Percentiles rank a stretch among this genome's conserved stretches.
phyloP scores from a whole-genome alignment of 2,888 invertebrate genomes.

The Aspidiotus destructor region DNA sequence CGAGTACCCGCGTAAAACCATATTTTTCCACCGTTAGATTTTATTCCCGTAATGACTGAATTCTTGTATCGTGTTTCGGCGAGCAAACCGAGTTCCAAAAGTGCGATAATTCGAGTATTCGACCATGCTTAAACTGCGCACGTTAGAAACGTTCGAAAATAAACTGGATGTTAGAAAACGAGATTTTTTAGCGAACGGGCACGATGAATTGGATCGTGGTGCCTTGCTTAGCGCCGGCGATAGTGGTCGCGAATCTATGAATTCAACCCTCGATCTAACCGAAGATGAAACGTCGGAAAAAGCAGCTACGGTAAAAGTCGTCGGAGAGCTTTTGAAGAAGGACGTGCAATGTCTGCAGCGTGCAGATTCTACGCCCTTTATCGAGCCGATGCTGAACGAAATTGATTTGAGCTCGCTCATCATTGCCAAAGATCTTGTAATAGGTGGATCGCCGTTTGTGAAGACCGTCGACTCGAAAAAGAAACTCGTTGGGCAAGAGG shows the following conservation, averaged over 20 bases:
- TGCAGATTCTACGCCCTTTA: no score
- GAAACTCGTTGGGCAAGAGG: background rate
- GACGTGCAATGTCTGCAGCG: slow-evolving; percentile 10
- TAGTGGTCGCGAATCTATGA: slow-evolving; percentile 22
- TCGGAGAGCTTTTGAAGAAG: slow-evolving; percentile 32
- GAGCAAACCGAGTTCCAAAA: no score
- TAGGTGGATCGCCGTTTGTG: slow-evolving; percentile 10
- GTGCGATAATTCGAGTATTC: background rate
- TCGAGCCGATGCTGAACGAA: slow-evolving; percentile 9
- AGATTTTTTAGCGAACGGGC: background rate
- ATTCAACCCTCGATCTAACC: slow-evolving; percentile 15
- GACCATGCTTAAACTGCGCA: background rate
- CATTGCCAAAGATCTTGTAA: slow-evolving; percentile 27
- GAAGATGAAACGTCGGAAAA: slow-evolving; percentile 10
- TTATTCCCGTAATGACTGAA: no score
- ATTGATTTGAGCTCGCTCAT: slow-evolving; percentile 27
- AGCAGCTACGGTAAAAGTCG: slow-evolving; percentile 28
- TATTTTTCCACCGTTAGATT: no score
- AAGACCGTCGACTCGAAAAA: slow-evolving; percentile 14
- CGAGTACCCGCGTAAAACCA: no score
- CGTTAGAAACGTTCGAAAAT: background rate
- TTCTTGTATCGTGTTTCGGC: no score
- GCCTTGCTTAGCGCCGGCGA: slow-evolving; percentile 5
- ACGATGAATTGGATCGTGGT: background rate
- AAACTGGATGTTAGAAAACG: background rate